Evolutionary conservation across 1,140 invertebrate species (phyloP).

Genomic region (Venturia canescens): DNA sequence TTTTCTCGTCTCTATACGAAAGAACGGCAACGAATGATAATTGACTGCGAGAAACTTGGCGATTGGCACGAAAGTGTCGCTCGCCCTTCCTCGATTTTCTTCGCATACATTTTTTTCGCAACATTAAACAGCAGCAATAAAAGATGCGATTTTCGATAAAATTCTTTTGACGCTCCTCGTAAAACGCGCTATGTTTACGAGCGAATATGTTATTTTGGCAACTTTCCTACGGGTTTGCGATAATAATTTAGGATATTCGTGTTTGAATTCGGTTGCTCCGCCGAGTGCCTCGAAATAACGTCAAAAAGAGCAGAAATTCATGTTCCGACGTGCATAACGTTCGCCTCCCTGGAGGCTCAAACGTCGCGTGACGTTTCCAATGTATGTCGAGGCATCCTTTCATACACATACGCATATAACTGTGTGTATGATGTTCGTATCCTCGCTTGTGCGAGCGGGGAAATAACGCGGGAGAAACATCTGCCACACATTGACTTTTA

Average conservation of each 20-base stretch:
- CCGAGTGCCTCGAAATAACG: neutral
- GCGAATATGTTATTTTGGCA: no score
- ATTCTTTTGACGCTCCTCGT: no score
- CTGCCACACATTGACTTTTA: conserved; percentile 55
- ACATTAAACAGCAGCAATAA: no score
- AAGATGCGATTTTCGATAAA: no score
- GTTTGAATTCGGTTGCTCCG: neutral
- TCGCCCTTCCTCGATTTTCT: no score
- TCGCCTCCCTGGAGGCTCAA: neutral
- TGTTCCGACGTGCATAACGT: neutral
- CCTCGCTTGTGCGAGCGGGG: no score
- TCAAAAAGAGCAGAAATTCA: neutral
- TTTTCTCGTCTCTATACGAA: no score
- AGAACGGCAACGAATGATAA: no score
- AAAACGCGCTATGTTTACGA: no score
- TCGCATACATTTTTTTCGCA: no score
- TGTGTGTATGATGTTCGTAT: neutral
- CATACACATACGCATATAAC: neutral
- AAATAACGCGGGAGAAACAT: conserved; percentile 48
- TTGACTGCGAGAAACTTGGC: no score
- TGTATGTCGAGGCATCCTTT: neutral
- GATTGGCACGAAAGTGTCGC: no score
- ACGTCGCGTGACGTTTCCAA: neutral
- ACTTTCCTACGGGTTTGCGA: neutral
- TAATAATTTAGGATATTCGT: neutral